phyloP scores from a whole-genome alignment of 2,888 invertebrate genomes.

The Lycia hirtaria region DNA sequence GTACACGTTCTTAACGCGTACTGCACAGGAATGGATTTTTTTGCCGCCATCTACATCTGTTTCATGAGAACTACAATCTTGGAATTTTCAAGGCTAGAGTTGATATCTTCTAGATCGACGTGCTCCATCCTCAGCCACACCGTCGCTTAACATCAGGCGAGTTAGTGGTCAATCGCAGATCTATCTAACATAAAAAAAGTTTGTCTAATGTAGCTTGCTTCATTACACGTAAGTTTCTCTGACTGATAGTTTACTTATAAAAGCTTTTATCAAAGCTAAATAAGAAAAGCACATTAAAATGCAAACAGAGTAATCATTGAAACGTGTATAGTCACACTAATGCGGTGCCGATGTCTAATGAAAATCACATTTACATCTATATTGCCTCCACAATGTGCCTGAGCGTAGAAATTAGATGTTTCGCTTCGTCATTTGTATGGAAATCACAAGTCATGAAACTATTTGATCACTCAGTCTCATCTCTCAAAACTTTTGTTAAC shows the following conservation, averaged over 20 bases:
- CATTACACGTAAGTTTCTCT: not conserved
- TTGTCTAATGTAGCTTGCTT: too few relatives aligned
- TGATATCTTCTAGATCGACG: too few relatives aligned
- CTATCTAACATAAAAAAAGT: too few relatives aligned
- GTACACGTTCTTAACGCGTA: too few relatives aligned
- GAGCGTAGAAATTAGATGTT: constrained; percentile 39
- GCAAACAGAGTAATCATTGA: constrained; percentile 20
- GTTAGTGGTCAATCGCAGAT: too few relatives aligned
- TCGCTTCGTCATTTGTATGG: constrained; percentile 52
- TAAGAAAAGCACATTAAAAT: constrained; percentile 21
- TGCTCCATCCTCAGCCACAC: too few relatives aligned
- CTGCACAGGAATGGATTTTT: too few relatives aligned
- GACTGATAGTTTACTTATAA: not conserved
- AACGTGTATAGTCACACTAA: constrained; percentile 29
- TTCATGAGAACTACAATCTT: too few relatives aligned
- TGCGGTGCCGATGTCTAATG: constrained; percentile 41
- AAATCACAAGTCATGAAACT: constrained; percentile 41
- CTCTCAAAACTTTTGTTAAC: constrained; percentile 19
- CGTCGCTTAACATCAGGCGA: too few relatives aligned
- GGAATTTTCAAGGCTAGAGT: too few relatives aligned
- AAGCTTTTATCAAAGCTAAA: constrained; percentile 1
- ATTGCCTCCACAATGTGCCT: constrained; percentile 45
- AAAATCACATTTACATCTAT: constrained; percentile 54
- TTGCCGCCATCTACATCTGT: too few relatives aligned
- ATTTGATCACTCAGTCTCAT: constrained; percentile 22